Percentiles rank a stretch among this genome's conserved stretches.
These are phyloP conservation scores for Illadopsis cleaveri DNA, from an alignment of 2,113 vertebrate species.

Conservation along the genomic window DNA sequence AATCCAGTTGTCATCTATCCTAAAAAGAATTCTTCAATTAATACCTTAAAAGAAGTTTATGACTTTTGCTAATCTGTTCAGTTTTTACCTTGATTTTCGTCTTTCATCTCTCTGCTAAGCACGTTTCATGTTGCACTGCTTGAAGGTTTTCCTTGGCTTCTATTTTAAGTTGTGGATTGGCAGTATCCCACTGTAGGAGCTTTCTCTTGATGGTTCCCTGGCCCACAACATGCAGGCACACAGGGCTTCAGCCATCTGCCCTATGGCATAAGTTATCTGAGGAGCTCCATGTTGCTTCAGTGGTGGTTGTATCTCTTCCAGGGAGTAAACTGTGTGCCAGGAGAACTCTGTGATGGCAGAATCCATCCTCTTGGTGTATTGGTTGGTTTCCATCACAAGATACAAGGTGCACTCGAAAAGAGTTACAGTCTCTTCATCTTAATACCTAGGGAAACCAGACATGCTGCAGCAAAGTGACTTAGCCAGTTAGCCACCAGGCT, in stretches of 20 bases:
- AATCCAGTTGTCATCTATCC: not conserved
- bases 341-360: not conserved
- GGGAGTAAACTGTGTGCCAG: not conserved
- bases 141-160: conserved; percentile 2
- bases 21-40: not conserved
- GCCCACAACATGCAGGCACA: not conserved
- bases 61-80: not conserved
- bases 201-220: not conserved
- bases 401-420: not conserved
- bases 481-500: not conserved
- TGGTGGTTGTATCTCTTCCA: not conserved
- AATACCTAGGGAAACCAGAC: not conserved
- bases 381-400: not conserved
- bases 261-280: not conserved
- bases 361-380: not conserved
- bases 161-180: not conserved
- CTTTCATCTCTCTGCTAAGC: not conserved
- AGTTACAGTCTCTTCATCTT: not conserved
- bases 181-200: not conserved
- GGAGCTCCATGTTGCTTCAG: not conserved
- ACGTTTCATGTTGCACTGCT: not conserved
- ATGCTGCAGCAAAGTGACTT: not conserved
- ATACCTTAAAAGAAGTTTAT: not conserved
- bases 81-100: not conserved
- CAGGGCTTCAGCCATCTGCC: not conserved